Conservation (phyloP, 2,113 vertebrate species). For the Larimichthys polyactis region DNA sequence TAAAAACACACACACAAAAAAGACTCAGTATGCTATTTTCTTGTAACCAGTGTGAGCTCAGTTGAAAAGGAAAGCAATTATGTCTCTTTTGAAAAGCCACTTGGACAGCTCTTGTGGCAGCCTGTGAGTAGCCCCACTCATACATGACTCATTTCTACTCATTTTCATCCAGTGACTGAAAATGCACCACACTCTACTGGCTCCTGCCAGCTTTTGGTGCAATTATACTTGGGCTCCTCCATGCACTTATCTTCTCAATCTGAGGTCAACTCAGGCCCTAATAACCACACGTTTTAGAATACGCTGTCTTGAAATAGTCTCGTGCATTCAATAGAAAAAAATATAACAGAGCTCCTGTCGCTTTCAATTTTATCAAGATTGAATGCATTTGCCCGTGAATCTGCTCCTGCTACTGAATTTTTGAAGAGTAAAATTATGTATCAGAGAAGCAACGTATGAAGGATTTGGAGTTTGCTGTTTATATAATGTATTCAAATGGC, state of each 20-base stretch:
- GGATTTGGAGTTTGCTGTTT: background rate
- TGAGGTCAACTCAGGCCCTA: constrained; percentile 48
- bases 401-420: background rate
- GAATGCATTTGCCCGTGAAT: background rate
- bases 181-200: constrained; percentile 52
- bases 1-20: constrained; percentile 30
- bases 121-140: constrained; percentile 69
- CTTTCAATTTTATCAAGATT: no score
- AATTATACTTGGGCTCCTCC: constrained; percentile 53
- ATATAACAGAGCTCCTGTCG: constrained; percentile 5
- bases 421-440: background rate
- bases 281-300: constrained; percentile 57
- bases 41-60: constrained; percentile 51
- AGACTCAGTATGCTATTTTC: constrained; percentile 50
- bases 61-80: constrained; percentile 75
- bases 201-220: constrained; percentile 54
- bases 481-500: background rate
- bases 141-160: constrained; percentile 72
- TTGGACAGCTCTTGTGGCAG: constrained; percentile 67
- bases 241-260: constrained; percentile 62
- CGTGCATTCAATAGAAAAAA: constrained; percentile 15
- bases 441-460: background rate
- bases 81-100: constrained; percentile 72
- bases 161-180: constrained; percentile 67
- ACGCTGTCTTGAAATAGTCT: constrained; percentile 34